These are phyloP conservation scores for Polyodon spathula DNA, from an alignment of 2,113 vertebrate species.

Conservation along the genomic window DNA sequence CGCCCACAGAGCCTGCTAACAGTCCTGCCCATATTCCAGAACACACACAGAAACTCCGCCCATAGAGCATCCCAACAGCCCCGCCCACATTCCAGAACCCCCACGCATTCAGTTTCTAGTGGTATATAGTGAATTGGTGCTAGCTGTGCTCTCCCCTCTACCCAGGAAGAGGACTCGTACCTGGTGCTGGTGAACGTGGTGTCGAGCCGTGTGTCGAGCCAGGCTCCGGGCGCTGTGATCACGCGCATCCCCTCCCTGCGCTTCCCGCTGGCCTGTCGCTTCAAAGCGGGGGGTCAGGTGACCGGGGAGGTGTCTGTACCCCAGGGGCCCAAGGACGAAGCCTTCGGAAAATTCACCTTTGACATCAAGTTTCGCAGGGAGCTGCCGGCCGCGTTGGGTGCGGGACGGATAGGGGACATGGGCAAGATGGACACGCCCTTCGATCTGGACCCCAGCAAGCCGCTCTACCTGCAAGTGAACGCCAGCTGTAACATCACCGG, in stretches of 20 bases:
- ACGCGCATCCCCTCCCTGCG: not conserved
- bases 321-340: not conserved
- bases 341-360: slow-evolving; percentile 20
- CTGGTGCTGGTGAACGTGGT: slow-evolving; percentile 6
- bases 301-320: not conserved
- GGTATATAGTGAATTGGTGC: not conserved
- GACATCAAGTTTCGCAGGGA: slow-evolving; percentile 18
- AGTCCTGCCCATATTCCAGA: too few relatives aligned
- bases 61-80: too few relatives aligned
- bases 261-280: slow-evolving; percentile 9
- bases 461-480: slow-evolving; percentile 13
- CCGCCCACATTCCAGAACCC: too few relatives aligned
- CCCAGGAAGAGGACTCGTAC: slow-evolving; percentile 6
- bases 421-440: not conserved
- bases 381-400: not conserved
- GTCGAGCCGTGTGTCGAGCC: too few relatives aligned
- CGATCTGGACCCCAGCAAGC: slow-evolving; percentile 3
- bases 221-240: too few relatives aligned
- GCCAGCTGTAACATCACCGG: slow-evolving; percentile 16
- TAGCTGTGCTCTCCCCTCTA: not conserved
- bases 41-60: too few relatives aligned
- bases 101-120: too few relatives aligned
- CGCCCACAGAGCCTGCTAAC: too few relatives aligned
- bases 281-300: not conserved
- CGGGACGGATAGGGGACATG: too few relatives aligned